Base-by-base conservation (phyloP, 1,140 invertebrate species). In the Alviniconcha marisindica region DNA sequence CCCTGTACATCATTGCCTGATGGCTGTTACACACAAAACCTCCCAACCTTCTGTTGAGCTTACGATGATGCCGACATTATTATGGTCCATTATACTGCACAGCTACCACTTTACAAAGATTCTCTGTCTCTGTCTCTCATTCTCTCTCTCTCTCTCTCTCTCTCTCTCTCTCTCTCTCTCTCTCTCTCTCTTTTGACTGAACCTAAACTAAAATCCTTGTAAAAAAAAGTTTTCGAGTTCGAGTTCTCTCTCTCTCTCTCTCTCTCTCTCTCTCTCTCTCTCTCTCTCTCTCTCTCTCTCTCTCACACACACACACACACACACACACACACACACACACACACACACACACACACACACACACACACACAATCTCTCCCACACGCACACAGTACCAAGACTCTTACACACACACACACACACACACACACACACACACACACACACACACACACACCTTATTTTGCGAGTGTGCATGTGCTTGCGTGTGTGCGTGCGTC, bases 231-330 rank as follows among this genome's bases (percentile, higher is more conserved):
- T 66, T 66, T n/a, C 21, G 14, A 5, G 10, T n/a, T n/a, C 60
- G 7, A 5, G 14, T 28, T 31, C 60, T 31, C 60, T n/a, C 60
- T 31, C 60, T 66, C 60, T 66, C 60, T 66, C 60, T 66, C 60
- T 66, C 60, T 66, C 60, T 66, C 60, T 66, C 60, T 66, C 14
- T 66, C 60, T 66, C 60, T 66, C 60, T 66, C 14, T 66, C 60
- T 66, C 60, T 66, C 60, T 66, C 60, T 66, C 60, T 66, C 60
- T 66, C 60, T 66, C 60, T 66, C 60, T n/a, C 60, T n/a, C 21
- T 21, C 28, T 31, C 60, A 15, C 18, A 15, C 18, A 7, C 21
- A 12, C 60, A 15, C 18, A 15, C 18, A 7, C 28, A 15, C 18
- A 12, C 21, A 15, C 60, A 7, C 18, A 12, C 60, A 7, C 21